Conservation (phyloP, 2,797 vertebrate genomes). For the Gadopsis bispinosus region DNA sequence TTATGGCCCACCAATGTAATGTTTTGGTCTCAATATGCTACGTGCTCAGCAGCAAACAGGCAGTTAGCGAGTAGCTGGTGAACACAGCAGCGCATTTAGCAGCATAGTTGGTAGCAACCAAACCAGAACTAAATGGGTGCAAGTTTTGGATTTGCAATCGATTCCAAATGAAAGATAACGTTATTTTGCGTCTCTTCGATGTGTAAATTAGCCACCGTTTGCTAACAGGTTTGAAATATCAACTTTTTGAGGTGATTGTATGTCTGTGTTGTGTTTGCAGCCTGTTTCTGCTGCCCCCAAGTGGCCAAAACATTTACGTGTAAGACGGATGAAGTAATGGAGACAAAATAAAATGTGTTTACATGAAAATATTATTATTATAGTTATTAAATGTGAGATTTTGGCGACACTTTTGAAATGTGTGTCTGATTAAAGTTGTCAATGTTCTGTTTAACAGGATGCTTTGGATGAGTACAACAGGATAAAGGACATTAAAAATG, state of each 20-base stretch:
- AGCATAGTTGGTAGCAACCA: neutral
- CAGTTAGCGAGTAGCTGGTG: neutral
- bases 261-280: neutral
- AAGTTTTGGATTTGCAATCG: neutral
- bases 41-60: neutral
- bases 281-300: neutral
- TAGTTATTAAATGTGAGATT: slow-evolving; percentile 1
- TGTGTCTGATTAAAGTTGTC: neutral
- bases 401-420: slow-evolving; percentile 1
- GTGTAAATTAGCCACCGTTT: neutral
- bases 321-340: neutral
- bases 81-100: neutral
- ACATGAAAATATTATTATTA: neutral
- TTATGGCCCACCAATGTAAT: neutral
- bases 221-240: neutral
- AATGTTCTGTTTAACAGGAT: slow-evolving; percentile 73
- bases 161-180: neutral
- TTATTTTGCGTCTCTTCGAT: neutral
- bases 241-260: neutral
- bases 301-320: neutral
- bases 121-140: neutral
- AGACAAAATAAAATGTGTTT: neutral
- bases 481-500: slow-evolving; percentile 84
- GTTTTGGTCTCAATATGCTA: neutral
- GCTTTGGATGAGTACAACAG: slow-evolving; percentile 86